Base-by-base conservation (phyloP, 1,140 invertebrate species). In the Drosophila sulfurigaster region DNA sequence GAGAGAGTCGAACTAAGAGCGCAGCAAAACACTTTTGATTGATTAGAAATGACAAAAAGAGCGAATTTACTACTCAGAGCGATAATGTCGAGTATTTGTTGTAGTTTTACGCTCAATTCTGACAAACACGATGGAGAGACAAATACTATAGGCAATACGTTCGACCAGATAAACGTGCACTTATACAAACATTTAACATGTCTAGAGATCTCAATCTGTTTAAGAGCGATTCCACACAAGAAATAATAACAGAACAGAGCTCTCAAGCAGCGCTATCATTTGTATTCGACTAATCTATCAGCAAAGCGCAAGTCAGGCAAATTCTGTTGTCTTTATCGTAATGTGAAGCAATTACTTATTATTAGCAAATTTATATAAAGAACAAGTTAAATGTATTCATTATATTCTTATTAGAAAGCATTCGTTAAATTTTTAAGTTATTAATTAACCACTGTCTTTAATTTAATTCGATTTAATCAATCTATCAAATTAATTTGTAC, bases 21-120 rank as follows among this genome's bases (percentile, higher is more conserved):
- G 35, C 30, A 16, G 28, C 1, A 1, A 3, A 25, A 25, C 8
- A 25, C 32, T 38, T 3, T 28, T 56, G 15, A 20, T 46, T 71
- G 60, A 71, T 65, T 56, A 64, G 13, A 48, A 41, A 49, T 56
- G 7, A 5, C 5, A 56, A 51, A 64, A 32, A 67, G 46, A 45
- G 38, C n/a, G 2, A 11, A 6, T 32, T 32, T 32, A 32, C 30
- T 32, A 32, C 30, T 32, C 7, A 16, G 6, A 32, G 20, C 25
- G 10, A 54, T 51, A 43, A 45, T 57, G 20, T 30, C 4, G 5
- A 28, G 15, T 13, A n/a, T 15, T 28, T 35, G 20, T 5, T 35
- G 15, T 49, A 8, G 35, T 52, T 62, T 43, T 5, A 46, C 60
- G n/a, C 48, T 69, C 46, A 13, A 2, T 41, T 51, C 10, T 43